Conservation (phyloP, 2,888 invertebrate genomes). For the Glaucopsyche alexis region DNA sequence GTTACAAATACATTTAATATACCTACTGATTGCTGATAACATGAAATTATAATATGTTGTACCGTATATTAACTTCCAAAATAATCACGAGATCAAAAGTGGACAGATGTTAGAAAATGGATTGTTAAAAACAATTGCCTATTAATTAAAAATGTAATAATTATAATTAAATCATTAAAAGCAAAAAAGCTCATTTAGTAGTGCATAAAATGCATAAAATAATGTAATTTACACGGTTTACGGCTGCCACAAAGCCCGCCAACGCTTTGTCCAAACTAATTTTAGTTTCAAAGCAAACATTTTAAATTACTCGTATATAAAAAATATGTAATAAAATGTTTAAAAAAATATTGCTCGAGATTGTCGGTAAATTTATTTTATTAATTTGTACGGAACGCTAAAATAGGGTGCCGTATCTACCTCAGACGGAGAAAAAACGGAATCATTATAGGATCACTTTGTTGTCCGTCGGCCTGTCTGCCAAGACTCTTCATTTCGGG, state of each 20-base stretch:
- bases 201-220: conserved; percentile 9
- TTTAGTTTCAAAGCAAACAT: conserved; percentile 17
- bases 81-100: too few relatives aligned
- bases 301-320: not conserved
- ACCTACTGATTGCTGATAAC: too few relatives aligned
- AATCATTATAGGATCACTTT: too few relatives aligned
- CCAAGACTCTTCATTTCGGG: too few relatives aligned
- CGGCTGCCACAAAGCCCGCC: not conserved
- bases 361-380: not conserved
- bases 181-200: not conserved
- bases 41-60: too few relatives aligned
- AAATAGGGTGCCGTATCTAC: not conserved
- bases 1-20: too few relatives aligned
- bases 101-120: too few relatives aligned
- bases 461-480: too few relatives aligned
- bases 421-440: too few relatives aligned
- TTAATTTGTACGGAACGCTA: not conserved
- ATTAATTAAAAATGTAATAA: not conserved
- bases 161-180: not conserved
- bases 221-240: not conserved
- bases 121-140: too few relatives aligned
- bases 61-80: too few relatives aligned
- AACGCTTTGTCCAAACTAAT: conserved; percentile 6
- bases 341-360: not conserved
- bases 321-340: too few relatives aligned